Base-by-base conservation (phyloP, 2,113 vertebrate genomes). In the Echinops telfairi region DNA sequence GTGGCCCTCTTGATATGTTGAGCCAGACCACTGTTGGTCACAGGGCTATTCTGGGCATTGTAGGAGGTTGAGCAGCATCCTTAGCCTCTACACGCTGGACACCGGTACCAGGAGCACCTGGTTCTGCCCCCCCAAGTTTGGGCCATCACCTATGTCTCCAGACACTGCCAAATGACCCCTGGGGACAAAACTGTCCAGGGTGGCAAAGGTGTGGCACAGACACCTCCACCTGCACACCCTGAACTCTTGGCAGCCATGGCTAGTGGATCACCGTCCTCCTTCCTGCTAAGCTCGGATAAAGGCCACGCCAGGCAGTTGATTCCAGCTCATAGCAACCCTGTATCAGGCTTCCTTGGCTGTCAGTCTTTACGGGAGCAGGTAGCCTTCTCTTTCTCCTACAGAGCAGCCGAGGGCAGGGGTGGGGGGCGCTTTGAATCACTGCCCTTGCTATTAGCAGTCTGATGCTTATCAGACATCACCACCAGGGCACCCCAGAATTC, bases 181-280 rank as follows among this genome's bases (percentile, higher is more conserved):
- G 23, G 79, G 27, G 83, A 85, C 47, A 92, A 78, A 78, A 23
- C 27, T 53, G 73, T 38, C 25, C 31, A 16, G 47, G 47, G 1
- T 58, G n/a, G 16, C n/a, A 19, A 66, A 47, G n/a, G 31, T 1
- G 5, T n/a, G 20, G 57, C 23, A 2, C 14, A 0, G 1, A 22
- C 19, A 53, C 38, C 9, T 75, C 27, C 6, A 14, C 23, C 53
- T n/a, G 29, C 66, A 40, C 15, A 3, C 38, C 27, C 64, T 36
- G 71, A n/a, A 62, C 81, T 75, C 87, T 87, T 4, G 6, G 76
- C 47, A 53, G 83, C 73, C 81, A 47, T 68, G 57, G 53, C 71
- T 81, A 75, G 70, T 29, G 0, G 36, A 70, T 31, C 62, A 38
- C 27, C 31, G 53, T 40, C 53, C 82, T 40, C 9, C 57, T 78